These are phyloP conservation scores for Rattus rattus DNA, from an alignment of 2,113 vertebrate species.

Conservation along the genomic window DNA sequence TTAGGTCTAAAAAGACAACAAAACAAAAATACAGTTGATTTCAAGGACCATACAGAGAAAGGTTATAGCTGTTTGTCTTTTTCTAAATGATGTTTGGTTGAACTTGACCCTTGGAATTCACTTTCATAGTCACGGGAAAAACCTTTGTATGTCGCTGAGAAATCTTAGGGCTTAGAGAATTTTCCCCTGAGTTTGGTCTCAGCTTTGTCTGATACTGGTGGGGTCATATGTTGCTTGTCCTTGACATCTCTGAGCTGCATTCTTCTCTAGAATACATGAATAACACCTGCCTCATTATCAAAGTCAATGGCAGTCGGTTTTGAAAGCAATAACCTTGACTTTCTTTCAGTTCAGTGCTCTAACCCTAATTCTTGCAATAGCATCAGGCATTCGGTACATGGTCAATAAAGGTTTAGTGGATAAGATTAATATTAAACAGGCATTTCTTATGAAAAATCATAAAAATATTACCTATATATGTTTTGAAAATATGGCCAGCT, in stretches of 20 bases:
- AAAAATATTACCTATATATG: neutral
- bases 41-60: neutral
- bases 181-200: neutral
- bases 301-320: neutral
- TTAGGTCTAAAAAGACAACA: neutral
- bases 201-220: neutral
- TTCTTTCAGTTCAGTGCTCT: neutral
- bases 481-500: neutral
- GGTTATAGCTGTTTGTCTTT: neutral
- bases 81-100: neutral
- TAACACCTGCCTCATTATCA: neutral
- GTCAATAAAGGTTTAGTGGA: neutral
- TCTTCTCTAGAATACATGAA: neutral
- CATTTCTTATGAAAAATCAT: neutral
- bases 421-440: neutral
- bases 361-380: neutral
- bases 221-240: neutral
- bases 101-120: neutral
- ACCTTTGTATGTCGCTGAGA: neutral
- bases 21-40: neutral
- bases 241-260: neutral
- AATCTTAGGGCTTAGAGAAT: neutral
- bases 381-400: neutral
- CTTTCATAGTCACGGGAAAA: neutral
- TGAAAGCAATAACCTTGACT: neutral